phyloP scores from a whole-genome alignment of 35 echinoderm and acorn worm genomes.

The Ophioderma brevispina region DNA sequence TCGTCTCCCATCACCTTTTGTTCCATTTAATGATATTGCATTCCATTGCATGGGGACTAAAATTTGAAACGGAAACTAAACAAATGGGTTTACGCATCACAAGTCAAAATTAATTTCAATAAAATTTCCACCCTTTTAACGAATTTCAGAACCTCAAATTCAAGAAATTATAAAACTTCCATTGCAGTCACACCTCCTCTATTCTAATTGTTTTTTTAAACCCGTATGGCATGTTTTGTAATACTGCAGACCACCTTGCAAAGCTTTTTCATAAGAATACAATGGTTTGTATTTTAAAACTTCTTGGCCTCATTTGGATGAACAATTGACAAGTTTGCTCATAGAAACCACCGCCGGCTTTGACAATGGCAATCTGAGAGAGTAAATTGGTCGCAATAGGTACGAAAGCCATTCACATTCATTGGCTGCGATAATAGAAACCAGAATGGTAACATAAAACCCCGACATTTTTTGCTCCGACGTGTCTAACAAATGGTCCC shows the following conservation, averaged over 20 bases:
- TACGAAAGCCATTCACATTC: constrained; percentile 3
- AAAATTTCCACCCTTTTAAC: no score
- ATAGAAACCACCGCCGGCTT: background rate
- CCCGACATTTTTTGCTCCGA: constrained; percentile 22
- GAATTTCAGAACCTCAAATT: no score
- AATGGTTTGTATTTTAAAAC: constrained; percentile 17
- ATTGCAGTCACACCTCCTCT: no score
- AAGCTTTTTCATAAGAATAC: constrained; percentile 27
- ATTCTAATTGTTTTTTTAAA: no score
- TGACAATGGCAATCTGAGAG: constrained; percentile 3
- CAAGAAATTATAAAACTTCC: no score
- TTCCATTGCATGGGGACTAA: no score
- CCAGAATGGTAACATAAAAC: constrained; percentile 43
- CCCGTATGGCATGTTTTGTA: no score
- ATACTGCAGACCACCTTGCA: constrained; percentile 2
- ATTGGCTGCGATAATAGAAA: background rate
- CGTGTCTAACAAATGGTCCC: background rate
- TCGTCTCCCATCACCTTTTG: no score
- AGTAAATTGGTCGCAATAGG: constrained; percentile 2
- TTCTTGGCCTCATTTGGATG: background rate
- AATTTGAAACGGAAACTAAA: no score
- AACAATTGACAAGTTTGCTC: background rate
- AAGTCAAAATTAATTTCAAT: no score
- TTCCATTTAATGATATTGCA: no score
- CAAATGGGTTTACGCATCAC: no score